Evolutionary conservation across 2,797 vertebrate genomes (phyloP).

Genomic region (Myoxocephalus aenaeus): DNA sequence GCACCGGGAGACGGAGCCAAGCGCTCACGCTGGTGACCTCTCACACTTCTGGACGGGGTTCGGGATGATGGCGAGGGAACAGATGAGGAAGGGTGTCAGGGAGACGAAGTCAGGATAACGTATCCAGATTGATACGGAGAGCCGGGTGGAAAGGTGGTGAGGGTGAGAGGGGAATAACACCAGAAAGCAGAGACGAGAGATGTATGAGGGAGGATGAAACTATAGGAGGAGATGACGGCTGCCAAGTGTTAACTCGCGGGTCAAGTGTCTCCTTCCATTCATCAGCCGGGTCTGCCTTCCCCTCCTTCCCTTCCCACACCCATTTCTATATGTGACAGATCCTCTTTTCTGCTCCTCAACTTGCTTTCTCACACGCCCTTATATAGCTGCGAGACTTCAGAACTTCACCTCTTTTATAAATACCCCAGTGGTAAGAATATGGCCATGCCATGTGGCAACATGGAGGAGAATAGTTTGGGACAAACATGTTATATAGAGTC

Average conservation of each 20-base stretch:
- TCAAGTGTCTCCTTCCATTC: constrained; percentile 46
- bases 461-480: background rate
- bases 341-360: constrained; percentile 38
- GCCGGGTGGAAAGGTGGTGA: background rate
- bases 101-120: background rate
- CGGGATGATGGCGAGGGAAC: background rate
- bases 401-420: constrained; percentile 60
- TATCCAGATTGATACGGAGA: background rate
- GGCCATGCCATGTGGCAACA: constrained; percentile 6
- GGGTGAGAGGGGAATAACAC: background rate
- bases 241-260: constrained; percentile 10
- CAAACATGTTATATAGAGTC: background rate
- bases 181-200: background rate
- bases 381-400: constrained; percentile 54
- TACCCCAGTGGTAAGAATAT: constrained; percentile 53
- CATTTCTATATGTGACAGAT: constrained; percentile 50
- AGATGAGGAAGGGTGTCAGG: constrained; percentile 8
- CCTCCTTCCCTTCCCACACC: constrained; percentile 20
- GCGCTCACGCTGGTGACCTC: constrained; percentile 32
- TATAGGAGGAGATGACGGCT: constrained; percentile 21
- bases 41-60: constrained; percentile 25
- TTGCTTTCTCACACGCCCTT: constrained; percentile 55
- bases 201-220: background rate
- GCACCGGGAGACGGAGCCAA: constrained; percentile 52
- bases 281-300: constrained; percentile 6